phyloP scores from a whole-genome alignment of 2,888 invertebrate species.

The Apocheima hispidaria region DNA sequence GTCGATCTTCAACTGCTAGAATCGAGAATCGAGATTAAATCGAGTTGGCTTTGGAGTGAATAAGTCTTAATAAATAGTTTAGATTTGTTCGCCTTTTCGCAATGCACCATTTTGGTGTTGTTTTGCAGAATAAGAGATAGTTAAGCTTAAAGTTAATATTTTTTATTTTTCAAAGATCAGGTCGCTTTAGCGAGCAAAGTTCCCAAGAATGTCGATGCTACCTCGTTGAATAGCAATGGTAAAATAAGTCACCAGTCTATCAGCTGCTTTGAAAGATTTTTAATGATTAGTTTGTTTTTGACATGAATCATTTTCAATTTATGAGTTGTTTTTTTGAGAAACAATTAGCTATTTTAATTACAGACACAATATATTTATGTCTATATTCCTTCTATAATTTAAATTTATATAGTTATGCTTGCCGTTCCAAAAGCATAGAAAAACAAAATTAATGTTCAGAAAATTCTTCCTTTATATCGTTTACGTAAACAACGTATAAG shows the following conservation, averaged over 20 bases:
- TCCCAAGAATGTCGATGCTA: no score
- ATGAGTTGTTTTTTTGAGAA: no score
- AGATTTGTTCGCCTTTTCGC: slow-evolving; percentile 63
- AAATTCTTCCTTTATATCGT: slow-evolving; percentile 3
- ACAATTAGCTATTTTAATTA: no score
- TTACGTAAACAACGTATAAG: slow-evolving; percentile 16
- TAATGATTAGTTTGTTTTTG: no score
- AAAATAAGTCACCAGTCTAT: no score
- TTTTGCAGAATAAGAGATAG: slow-evolving; percentile 7
- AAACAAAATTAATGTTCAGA: neutral
- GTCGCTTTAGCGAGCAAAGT: no score
- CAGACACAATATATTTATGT: no score
- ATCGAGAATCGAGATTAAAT: slow-evolving; percentile 78
- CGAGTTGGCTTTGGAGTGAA: slow-evolving; percentile 73
- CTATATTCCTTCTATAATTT: no score
- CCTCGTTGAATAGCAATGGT: no score
- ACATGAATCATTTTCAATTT: no score
- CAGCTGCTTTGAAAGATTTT: no score
- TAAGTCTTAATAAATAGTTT: slow-evolving; percentile 58
- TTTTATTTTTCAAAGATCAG: no score
- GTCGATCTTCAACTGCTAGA: slow-evolving; percentile 74
- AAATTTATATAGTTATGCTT: neutral
- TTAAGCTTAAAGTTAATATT: neutral
- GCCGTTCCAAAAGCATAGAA: neutral
- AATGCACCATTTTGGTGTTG: slow-evolving; percentile 43